phyloP scores from a whole-genome alignment of 2,113 vertebrate species.

The Coregonus clupeaformis region DNA sequence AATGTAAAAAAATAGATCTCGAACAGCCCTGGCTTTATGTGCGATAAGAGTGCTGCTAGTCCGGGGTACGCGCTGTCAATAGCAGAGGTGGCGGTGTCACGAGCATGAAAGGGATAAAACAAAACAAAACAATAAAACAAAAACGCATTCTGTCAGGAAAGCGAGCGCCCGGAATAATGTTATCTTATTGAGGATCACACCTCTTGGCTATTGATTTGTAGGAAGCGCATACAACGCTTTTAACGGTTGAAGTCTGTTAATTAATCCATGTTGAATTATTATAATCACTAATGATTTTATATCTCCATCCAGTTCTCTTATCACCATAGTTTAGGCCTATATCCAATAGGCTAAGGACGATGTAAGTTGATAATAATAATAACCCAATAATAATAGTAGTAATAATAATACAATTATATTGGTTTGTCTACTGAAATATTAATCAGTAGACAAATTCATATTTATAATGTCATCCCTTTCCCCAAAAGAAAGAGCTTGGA shows the following conservation, averaged over 20 bases:
- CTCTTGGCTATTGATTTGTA: not conserved
- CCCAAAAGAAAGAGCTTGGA: too few relatives aligned
- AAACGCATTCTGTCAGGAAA: slow-evolving; percentile 14
- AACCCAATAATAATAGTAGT: too few relatives aligned
- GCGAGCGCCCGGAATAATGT: slow-evolving; percentile 16
- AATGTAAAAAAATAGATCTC: slow-evolving; percentile 22
- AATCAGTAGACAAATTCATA: too few relatives aligned
- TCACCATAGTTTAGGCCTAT: not conserved
- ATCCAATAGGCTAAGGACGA: too few relatives aligned
- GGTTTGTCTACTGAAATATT: too few relatives aligned
- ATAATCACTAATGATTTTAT: not conserved
- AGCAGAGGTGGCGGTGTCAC: slow-evolving; percentile 32
- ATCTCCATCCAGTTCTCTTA: not conserved
- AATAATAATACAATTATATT: too few relatives aligned
- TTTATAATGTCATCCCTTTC: too few relatives aligned
- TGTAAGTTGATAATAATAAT: too few relatives aligned
- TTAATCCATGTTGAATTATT: not conserved
- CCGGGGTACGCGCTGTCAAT: slow-evolving; percentile 3
- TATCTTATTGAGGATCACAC: slow-evolving; percentile 4
- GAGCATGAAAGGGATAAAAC: slow-evolving; percentile 33
- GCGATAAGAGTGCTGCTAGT: not conserved
- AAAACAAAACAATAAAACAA: slow-evolving; percentile 33
- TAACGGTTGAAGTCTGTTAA: not conserved
- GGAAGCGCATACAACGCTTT: not conserved
- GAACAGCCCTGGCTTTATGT: slow-evolving; percentile 13